Evolutionary conservation across 2,113 vertebrate species (phyloP).

Genomic region (Neodontobutis hainanensis): DNA sequence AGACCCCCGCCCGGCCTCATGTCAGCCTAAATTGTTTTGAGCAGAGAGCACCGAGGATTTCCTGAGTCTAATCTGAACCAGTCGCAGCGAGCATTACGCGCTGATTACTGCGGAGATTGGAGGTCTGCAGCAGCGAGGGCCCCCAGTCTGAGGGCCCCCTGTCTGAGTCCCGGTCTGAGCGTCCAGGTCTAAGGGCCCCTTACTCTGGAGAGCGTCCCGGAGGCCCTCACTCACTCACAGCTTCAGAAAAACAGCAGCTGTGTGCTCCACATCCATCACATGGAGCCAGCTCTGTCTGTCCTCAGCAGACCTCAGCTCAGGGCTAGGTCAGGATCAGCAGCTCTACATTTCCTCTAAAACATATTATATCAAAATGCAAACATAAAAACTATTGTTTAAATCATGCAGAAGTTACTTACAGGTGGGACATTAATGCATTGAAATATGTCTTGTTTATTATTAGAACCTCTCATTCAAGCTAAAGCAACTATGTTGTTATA

Average conservation of each 20-base stretch:
- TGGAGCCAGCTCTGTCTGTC: slow-evolving; percentile 41
- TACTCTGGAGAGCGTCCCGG: background rate
- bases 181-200: slow-evolving; percentile 55
- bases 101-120: slow-evolving; percentile 78
- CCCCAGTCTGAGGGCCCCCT: slow-evolving; percentile 55
- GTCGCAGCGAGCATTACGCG: slow-evolving; percentile 78
- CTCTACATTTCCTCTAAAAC: background rate
- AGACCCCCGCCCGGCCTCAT: slow-evolving; percentile 65
- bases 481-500: too few species aligned
- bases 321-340: slow-evolving; percentile 4
- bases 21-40: slow-evolving; percentile 85
- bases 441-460: too few species aligned
- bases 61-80: slow-evolving; percentile 86
- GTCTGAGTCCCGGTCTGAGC: slow-evolving; percentile 39
- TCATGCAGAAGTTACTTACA: too few species aligned
- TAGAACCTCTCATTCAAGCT: too few species aligned
- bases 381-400: too few species aligned
- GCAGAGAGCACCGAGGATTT: slow-evolving; percentile 85
- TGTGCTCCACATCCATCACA: slow-evolving; percentile 36
- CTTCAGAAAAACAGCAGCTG: slow-evolving; percentile 42
- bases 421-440: too few species aligned
- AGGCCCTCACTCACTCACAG: slow-evolving; percentile 17
- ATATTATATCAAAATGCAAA: too few species aligned
- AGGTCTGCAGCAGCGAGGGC: slow-evolving; percentile 56
- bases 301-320: slow-evolving; percentile 48